Conservation (phyloP, 2,888 invertebrate genomes). For the Lacanobia oleracea region DNA sequence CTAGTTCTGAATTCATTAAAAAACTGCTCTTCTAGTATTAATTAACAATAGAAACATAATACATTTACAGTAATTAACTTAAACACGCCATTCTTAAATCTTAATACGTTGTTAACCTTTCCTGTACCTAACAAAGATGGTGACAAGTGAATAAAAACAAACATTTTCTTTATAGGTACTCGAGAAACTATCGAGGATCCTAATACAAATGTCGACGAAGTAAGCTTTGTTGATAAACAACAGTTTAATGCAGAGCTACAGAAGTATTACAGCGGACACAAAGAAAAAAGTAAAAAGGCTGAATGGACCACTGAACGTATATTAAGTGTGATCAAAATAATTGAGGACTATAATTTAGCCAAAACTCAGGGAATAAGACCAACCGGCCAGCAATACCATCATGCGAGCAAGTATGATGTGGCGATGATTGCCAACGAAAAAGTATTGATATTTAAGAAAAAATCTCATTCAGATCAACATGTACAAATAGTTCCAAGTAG, state of each 20-base stretch:
- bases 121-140: neutral
- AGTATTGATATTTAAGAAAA: slow-evolving; percentile 55
- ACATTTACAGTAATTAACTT: too few relatives aligned
- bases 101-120: neutral
- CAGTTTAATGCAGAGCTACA: neutral
- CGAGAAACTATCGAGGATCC: neutral
- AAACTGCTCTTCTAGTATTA: neutral
- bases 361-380: slow-evolving; percentile 22
- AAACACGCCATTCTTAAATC: neutral
- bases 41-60: neutral
- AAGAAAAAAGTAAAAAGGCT: slow-evolving; percentile 14
- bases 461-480: slow-evolving; percentile 39
- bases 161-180: slow-evolving; percentile 19
- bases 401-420: slow-evolving; percentile 59
- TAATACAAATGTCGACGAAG: neutral
- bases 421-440: slow-evolving; percentile 48
- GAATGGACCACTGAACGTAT: slow-evolving; percentile 5
- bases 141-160: neutral
- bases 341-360: slow-evolving; percentile 2
- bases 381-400: slow-evolving; percentile 47
- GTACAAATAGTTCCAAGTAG: slow-evolving; percentile 56
- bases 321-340: neutral
- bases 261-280: slow-evolving; percentile 4
- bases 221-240: slow-evolving; percentile 2
- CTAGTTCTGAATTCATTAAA: too few relatives aligned